Base-by-base conservation (phyloP, 2,797 vertebrate species). In the Gallinago nigripennis region DNA sequence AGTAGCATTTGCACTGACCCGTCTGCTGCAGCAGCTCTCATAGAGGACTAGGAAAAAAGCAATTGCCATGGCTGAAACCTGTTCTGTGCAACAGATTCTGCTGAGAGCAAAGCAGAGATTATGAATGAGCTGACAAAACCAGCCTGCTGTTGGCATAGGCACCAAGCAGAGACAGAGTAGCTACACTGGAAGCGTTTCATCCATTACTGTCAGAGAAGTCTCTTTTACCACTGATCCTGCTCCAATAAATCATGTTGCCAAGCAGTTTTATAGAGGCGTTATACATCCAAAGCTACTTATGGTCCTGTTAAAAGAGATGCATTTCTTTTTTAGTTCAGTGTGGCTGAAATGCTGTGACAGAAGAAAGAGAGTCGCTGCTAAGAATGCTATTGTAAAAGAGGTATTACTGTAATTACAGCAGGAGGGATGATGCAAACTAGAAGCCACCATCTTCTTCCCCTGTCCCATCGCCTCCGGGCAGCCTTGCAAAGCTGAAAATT, bases 111-210 rank as follows among this genome's bases (percentile, higher is more conserved):
- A 96, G 90, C 63, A 96, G 73, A 94, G 82, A 94, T 95, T 97
- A 97, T 96, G 97, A 96, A 96, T 96, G 95, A 95, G 83, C 93
- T 96, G 96, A 96, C 94, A 96, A 93, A 96, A 96, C 61, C 79
- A 86, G 86, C 79, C 87, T 91, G 93, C 87, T 88, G 92, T 83
- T 94, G 93, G 92, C 79, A 70, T 45, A 87, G 87, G 82, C 80
- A 86, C 75, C 75, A 90, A 80, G 92, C 94, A 93, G 94, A 94
- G 95, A 96, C 15, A 17, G 90, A 92, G 93, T 80, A 92, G 92
- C 89, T 86, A 82, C 2, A 23, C 43, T 92, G 45, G 53, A 82
- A 84, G 54, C 48, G 50, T 92, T 95, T 95, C 89, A 96, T 96
- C 95, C 83, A 88, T 96, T 96, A 96, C 86, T 95, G 94, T 95